Conservation (phyloP, 1,140 invertebrate species). For the Drosophila pruinosa region DNA sequence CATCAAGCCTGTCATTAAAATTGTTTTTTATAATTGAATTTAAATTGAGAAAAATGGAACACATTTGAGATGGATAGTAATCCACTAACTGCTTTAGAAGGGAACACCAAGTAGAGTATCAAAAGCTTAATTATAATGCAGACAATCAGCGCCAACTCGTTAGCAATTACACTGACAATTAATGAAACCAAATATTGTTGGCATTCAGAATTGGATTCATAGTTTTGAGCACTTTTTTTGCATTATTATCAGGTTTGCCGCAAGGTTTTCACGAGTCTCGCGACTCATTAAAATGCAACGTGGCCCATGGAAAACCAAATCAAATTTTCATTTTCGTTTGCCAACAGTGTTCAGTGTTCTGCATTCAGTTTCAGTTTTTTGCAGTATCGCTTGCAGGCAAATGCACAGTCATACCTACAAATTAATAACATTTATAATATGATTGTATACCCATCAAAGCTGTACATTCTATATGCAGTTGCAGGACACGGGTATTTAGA, state of each 20-base stretch:
- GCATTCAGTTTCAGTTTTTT: slow-evolving; percentile 29
- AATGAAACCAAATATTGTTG: slow-evolving; percentile 30
- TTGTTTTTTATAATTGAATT: too few species aligned
- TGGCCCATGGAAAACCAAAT: slow-evolving; percentile 28
- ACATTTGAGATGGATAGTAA: too few species aligned
- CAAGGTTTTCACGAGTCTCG: slow-evolving; percentile 24
- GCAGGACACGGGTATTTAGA: too few species aligned
- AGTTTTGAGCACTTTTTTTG: slow-evolving; percentile 22
- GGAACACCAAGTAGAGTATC: too few species aligned
- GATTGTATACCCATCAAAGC: not conserved
- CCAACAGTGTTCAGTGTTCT: not conserved
- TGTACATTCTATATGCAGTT: too few species aligned
- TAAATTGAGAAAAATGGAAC: too few species aligned
- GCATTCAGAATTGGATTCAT: slow-evolving; percentile 1
- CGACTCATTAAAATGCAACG: slow-evolving; percentile 69
- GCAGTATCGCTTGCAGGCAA: slow-evolving; percentile 16
- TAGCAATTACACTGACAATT: slow-evolving; percentile 25
- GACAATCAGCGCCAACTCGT: not conserved
- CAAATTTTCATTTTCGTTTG: slow-evolving; percentile 52
- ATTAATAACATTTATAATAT: slow-evolving; percentile 45
- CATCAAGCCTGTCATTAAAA: too few species aligned
- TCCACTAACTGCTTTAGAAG: too few species aligned
- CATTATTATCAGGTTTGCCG: slow-evolving; percentile 63
- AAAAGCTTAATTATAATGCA: not conserved
- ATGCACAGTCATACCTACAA: slow-evolving; percentile 11